A percentile compares a stretch with the other conserved stretches of the same genome.
These are phyloP conservation scores for Piezodorus guildinii DNA, from an alignment of 1,140 invertebrate species.

Conservation along the genomic window DNA sequence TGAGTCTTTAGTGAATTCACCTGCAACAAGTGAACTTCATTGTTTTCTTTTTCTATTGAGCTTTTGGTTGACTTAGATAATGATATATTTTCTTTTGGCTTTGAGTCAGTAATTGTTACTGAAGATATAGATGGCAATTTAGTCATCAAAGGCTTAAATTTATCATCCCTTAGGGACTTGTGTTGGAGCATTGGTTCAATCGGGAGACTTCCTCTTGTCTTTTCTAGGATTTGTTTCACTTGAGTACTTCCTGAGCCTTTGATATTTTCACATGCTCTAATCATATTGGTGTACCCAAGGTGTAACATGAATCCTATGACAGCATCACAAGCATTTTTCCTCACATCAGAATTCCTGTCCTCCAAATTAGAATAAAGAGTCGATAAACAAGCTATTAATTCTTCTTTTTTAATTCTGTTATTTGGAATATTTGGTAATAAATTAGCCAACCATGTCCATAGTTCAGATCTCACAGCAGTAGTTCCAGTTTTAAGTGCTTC, in stretches of 20 bases:
- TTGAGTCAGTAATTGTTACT: slow-evolving; percentile 23
- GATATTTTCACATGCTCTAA: slow-evolving; percentile 63
- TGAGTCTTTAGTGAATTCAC: slow-evolving; percentile 82
- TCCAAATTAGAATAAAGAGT: slow-evolving; percentile 70
- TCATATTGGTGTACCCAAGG: slow-evolving; percentile 72
- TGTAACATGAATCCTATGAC: slow-evolving; percentile 88
- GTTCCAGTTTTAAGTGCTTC: slow-evolving; percentile 73
- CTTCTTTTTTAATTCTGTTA: slow-evolving; percentile 45
- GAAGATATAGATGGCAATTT: slow-evolving; percentile 24
- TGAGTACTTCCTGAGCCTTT: slow-evolving; percentile 69
- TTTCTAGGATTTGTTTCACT: slow-evolving; percentile 69
- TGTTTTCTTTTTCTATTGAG: slow-evolving; percentile 54
- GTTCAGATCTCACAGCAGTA: slow-evolving; percentile 63
- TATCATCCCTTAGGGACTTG: slow-evolving; percentile 11
- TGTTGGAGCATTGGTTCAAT: slow-evolving; percentile 39
- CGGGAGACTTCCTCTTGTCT: slow-evolving; percentile 70
- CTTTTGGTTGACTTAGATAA: slow-evolving; percentile 44
- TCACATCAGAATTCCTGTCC: slow-evolving; percentile 80
- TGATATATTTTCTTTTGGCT: slow-evolving; percentile 26
- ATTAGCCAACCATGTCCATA: slow-evolving; percentile 74
- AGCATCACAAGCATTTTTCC: slow-evolving; percentile 82
- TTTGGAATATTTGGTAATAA: slow-evolving; percentile 50
- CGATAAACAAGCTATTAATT: slow-evolving; percentile 64
- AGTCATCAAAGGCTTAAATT: slow-evolving; percentile 2
- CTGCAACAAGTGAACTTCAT: slow-evolving; percentile 66